These are phyloP conservation scores for Cydia fagiglandana DNA, from an alignment of 1,140 invertebrate genomes.

Conservation along the genomic window DNA sequence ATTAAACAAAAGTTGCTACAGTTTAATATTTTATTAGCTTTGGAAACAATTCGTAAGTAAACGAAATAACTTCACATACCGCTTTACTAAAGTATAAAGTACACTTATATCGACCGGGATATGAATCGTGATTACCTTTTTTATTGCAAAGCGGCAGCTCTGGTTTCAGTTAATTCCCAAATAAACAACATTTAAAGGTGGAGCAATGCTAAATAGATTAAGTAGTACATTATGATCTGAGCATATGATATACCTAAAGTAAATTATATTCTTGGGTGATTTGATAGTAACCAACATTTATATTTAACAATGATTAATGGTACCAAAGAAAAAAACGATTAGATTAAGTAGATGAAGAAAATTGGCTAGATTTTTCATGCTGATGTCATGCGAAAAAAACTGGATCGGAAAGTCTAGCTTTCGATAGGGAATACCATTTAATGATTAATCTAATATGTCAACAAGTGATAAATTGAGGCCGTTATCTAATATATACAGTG, in stretches of 20 bases:
- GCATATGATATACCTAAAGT: no score
- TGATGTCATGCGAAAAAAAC: not conserved
- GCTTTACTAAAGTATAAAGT: not conserved
- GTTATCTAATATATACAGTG: not conserved
- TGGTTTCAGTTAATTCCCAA: no score
- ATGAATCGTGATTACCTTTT: no score
- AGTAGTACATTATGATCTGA: no score
- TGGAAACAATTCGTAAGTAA: not conserved
- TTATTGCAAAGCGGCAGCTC: no score
- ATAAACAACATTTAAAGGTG: no score
- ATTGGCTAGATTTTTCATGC: not conserved
- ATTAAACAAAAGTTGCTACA: not conserved
- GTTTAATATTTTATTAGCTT: conserved; percentile 12
- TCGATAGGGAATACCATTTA: not conserved
- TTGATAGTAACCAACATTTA: no score
- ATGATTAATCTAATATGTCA: conserved; percentile 7
- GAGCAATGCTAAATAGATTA: no score
- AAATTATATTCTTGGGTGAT: no score
- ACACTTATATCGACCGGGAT: no score
- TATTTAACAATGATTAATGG: no score
- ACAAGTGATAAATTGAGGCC: not conserved
- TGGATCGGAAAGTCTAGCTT: not conserved
- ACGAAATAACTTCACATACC: not conserved
- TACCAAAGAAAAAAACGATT: no score
- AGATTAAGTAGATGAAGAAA: not conserved